Percentiles rank a stretch among this genome's conserved stretches.
phyloP scores from a whole-genome alignment of 2,797 vertebrate genomes.

The Pangasius djambal region DNA sequence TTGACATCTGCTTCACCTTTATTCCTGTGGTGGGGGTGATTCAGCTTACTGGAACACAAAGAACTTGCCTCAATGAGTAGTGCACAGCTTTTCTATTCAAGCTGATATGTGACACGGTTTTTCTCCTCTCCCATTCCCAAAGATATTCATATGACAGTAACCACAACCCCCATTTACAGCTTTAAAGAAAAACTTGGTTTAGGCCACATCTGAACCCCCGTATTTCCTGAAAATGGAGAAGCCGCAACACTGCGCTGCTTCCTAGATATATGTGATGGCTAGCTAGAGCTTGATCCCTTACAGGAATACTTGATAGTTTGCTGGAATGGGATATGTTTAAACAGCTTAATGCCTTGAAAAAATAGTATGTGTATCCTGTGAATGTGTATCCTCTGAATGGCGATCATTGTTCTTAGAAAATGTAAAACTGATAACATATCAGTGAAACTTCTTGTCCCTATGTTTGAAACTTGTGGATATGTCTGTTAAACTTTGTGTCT shows the following conservation, averaged over 20 bases:
- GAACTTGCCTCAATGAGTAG: constrained; percentile 39
- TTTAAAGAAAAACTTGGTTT: constrained; percentile 58
- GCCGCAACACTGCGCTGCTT: constrained; percentile 44
- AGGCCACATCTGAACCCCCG: constrained; percentile 40
- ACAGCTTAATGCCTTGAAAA: constrained; percentile 24
- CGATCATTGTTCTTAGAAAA: background rate
- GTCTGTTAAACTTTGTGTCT: background rate
- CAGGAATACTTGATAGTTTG: constrained; percentile 43
- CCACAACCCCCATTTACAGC: constrained; percentile 57
- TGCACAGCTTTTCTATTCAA: constrained; percentile 45
- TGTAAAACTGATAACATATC: background rate
- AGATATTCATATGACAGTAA: constrained; percentile 55
- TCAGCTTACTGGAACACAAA: constrained; percentile 56
- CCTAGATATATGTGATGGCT: constrained; percentile 39
- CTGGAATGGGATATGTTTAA: constrained; percentile 37
- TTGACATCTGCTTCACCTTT: constrained; percentile 54
- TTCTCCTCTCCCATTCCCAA: constrained; percentile 54
- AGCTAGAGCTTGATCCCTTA: constrained; percentile 37
- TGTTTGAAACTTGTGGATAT: background rate
- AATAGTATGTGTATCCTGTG: constrained; percentile 8
- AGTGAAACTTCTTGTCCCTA: background rate
- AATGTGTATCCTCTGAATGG: constrained; percentile 10
- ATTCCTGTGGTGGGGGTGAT: constrained; percentile 48
- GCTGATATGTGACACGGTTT: constrained; percentile 54
- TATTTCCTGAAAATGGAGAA: constrained; percentile 54